Base-by-base conservation (phyloP, 2,888 invertebrate species). In the Polylopha cassiicola region DNA sequence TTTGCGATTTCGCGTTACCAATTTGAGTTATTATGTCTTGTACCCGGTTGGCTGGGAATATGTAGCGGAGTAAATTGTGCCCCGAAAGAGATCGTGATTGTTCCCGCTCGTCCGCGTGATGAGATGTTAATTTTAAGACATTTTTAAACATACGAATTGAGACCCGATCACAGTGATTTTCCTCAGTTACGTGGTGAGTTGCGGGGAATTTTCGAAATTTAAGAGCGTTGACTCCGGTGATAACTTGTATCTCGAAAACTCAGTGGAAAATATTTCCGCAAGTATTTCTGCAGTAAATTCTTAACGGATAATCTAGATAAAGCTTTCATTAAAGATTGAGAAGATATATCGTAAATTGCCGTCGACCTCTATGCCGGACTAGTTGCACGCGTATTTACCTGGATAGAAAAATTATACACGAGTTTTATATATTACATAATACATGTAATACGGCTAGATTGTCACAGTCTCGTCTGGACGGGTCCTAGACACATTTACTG, bases 1-100 rank as follows among this genome's bases (percentile, higher is more conserved):
- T 82, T 81, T 78, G 72, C 71, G 67, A 68, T 71, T 41, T 71
- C 75, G 60, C 64, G 65, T 73, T 74, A 75, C 72, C 69, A 78
- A 81, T 81, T 78, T 75, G 65, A 75, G 63, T 74, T 68, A 77
- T 77, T 73, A 79, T 61, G 53, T 59, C 57, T 53, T 62, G 46
- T 55, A 58, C 54, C 50, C 61, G 63, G 63, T 69, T 65, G 58
- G 54, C 58, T 58, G 58, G 46, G 65, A 70, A 69, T 72, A 67
- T 70, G 63, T 74, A 73, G 73, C 76, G 67, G 74, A 67, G 50
- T 61, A 69, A 72, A 67, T 68, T 72, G 56, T 43, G 48, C 41
- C 55, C n/a, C 55, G 65, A 73, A 72, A 73, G 56, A 53, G 58
- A 55, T 51, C 48, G 49, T 46, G 52, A 59, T 72, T 67, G 65